Evolutionary conservation across 2,113 vertebrate genomes (phyloP).

Genomic region (Sylvilagus bachmani): DNA sequence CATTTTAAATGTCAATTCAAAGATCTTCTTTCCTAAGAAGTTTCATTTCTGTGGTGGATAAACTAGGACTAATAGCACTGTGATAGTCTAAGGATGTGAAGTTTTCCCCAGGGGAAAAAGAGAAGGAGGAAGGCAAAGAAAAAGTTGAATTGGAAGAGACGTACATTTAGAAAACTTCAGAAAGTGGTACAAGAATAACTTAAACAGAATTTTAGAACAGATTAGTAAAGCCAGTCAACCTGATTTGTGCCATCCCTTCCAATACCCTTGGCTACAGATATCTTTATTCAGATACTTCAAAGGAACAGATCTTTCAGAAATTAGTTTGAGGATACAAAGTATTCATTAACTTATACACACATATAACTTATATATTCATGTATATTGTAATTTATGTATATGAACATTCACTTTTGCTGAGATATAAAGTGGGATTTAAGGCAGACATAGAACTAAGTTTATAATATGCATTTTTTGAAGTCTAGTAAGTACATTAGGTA

Average conservation of each 20-base stretch:
- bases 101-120: neutral
- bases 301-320: neutral
- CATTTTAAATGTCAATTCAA: neutral
- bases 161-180: neutral
- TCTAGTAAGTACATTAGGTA: neutral
- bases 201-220: neutral
- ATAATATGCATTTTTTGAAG: neutral
- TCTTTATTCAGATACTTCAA: neutral
- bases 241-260: neutral
- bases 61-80: neutral
- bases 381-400: neutral
- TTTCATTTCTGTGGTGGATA: neutral
- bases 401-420: neutral
- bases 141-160: neutral
- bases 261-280: neutral
- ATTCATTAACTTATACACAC: neutral
- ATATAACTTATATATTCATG: neutral
- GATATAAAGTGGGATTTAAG: neutral
- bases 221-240: neutral
- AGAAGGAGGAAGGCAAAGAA: neutral
- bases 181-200: neutral
- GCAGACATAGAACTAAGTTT: neutral
- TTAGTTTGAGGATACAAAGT: neutral
- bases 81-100: constrained; percentile 15
- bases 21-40: neutral